Evolutionary conservation across 2,888 invertebrate species (phyloP), one percentile per base, ranked within the genome.

Genomic region (Eulithis prunata): DNA sequence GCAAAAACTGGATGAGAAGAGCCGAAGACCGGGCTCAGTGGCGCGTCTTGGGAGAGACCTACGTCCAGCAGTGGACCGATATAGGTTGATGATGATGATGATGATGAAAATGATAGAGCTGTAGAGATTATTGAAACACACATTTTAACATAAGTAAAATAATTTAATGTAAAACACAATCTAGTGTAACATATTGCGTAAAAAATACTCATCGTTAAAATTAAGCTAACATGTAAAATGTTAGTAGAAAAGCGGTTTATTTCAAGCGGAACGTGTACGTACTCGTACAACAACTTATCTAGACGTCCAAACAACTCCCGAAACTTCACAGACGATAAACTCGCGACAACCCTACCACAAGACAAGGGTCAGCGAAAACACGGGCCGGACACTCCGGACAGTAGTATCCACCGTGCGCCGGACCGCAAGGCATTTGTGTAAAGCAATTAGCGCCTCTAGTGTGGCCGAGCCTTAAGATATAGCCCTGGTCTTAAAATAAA

Each of bases 391-490:
- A 78, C 75, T 75, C 73, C 75, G 80, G 81, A 77, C 80, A 78
- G 76, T 75, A 70, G 72, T 70, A 69, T 72, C 77, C 76, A 74
- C 75, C 72, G 73, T 75, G 75, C 77, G 73, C 75, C 72, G 72
- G 71, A 79, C 80, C 81, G 79, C 78, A 79, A 78, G 83, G 87
- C 84, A 88, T 88, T 83, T 85, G 86, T 83, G 85, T 89, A 87
- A 88, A 88, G 89, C 89, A 89, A 90, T 91, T 90, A 91, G 84
- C 87, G 85, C 83, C 78, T 85, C 79, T 87, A 89, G 87, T 88
- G 86, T 86, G 84, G 83, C 80, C 78, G 72, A 75, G 75, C 76
- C 83, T 78, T 80, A 80, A 85, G 84, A 83, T 79, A 70, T 72
- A 68, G 62, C 64, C 73, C 69, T 61, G 64, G 59, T 46, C 65